Conservation (phyloP, 30 jellyfish, hydroid and myxozoan genomes). For the Morbakka virulenta region DNA sequence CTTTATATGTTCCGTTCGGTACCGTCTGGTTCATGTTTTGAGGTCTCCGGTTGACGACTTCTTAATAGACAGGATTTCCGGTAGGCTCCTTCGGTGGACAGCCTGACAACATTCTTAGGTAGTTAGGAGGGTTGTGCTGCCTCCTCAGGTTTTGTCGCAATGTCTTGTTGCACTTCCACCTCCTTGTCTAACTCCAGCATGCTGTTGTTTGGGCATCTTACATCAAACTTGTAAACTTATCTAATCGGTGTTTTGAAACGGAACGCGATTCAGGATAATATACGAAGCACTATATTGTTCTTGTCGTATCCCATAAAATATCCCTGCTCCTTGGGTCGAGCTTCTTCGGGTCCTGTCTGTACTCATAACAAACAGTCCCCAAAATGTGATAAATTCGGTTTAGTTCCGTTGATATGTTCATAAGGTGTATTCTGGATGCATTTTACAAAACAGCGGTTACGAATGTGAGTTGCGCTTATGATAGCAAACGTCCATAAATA, state of each 20-base stretch:
- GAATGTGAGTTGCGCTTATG: constrained; percentile 49
- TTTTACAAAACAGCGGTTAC: constrained; percentile 54
- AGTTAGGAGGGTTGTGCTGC: no score
- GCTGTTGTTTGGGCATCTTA: no score
- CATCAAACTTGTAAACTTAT: no score
- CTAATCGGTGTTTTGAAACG: no score
- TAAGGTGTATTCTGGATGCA: constrained; percentile 40
- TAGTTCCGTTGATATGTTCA: constrained; percentile 35
- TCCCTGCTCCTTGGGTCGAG: constrained; percentile 14
- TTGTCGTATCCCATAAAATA: constrained; percentile 45
- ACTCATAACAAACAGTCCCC: constrained; percentile 59
- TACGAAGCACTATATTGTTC: constrained; percentile 43
- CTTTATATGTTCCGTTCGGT: constrained; percentile 56
- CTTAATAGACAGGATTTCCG: no score
- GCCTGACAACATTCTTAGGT: constrained; percentile 1
- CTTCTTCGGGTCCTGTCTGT: no score
- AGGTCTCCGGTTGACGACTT: no score
- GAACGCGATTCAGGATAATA: constrained; percentile 25
- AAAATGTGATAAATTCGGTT: constrained; percentile 36
- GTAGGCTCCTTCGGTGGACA: not conserved
- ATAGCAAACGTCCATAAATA: constrained; percentile 76
- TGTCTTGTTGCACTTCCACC: no score
- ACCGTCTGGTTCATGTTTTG: no score
- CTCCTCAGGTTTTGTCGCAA: no score
- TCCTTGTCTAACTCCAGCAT: constrained; percentile 3